A percentile compares a stretch with the other conserved stretches of the same genome.
These are phyloP conservation scores for Hoplias malabaricus DNA, from an alignment of 2,113 vertebrate genomes.

Conservation along the genomic window DNA sequence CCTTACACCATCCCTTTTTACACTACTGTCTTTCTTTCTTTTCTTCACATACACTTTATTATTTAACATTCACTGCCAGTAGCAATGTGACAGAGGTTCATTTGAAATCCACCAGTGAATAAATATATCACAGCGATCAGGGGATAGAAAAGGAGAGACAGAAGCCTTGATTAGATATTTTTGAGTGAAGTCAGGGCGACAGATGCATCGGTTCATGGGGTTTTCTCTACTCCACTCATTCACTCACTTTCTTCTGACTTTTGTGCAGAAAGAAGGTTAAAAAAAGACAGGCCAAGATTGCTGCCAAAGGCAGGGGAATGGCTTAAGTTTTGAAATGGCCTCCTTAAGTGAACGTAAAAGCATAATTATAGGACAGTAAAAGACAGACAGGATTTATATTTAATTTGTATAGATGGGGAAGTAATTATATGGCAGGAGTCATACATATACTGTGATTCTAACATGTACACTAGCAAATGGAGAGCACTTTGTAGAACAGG, in stretches of 20 bases:
- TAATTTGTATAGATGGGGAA: not conserved
- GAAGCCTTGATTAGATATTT: slow-evolving; percentile 23
- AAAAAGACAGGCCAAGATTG: not conserved
- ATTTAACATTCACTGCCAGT: not conserved
- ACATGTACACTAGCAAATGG: not conserved
- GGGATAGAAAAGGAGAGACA: slow-evolving; percentile 9
- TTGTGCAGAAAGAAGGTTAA: not conserved
- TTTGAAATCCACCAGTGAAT: slow-evolving; percentile 6
- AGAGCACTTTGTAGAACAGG: not conserved
- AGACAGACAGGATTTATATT: not conserved
- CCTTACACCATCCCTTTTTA: not conserved
- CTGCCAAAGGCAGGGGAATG: slow-evolving; percentile 1
- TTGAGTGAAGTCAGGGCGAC: slow-evolving; percentile 22
- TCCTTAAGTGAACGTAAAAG: not conserved
- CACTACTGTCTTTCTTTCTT: not conserved
- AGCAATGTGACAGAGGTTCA: not conserved
- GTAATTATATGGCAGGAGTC: not conserved
- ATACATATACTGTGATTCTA: not conserved
- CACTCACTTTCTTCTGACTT: not conserved
- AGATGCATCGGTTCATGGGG: slow-evolving; percentile 31
- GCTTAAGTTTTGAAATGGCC: not conserved
- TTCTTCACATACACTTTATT: not conserved
- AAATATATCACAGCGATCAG: slow-evolving; percentile 30
- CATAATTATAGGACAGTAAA: not conserved
- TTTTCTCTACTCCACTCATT: slow-evolving; percentile 7